Percentiles rank a stretch among this genome's conserved stretches.
Evolutionary conservation across 2,113 vertebrate genomes (phyloP).

Genomic region (Aythya baeri): DNA sequence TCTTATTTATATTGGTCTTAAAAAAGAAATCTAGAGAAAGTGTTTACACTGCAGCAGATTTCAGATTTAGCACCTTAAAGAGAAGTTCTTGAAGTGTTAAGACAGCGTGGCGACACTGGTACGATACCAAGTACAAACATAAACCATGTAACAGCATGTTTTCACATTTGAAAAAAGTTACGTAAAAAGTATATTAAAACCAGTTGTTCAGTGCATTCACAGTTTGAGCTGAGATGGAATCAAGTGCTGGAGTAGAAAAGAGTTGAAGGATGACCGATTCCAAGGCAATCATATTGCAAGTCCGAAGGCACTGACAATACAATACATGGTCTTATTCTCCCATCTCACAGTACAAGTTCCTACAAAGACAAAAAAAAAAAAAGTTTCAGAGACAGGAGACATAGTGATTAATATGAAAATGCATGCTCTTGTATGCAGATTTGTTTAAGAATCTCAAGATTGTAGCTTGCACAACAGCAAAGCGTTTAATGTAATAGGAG

Average conservation of each 20-base stretch:
- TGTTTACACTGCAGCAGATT: slow-evolving; percentile 62
- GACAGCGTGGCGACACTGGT: slow-evolving; percentile 40
- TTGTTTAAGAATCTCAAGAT: background rate
- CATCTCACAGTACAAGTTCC: slow-evolving; percentile 92
- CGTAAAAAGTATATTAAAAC: slow-evolving; percentile 33
- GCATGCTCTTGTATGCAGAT: background rate
- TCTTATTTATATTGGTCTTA: slow-evolving; percentile 53
- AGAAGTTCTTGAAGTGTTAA: slow-evolving; percentile 65
- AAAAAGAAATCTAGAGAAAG: slow-evolving; percentile 55
- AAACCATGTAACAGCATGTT: background rate
- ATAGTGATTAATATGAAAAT: background rate
- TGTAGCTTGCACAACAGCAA: background rate
- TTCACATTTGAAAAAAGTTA: slow-evolving; percentile 20
- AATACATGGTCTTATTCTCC: slow-evolving; percentile 96
- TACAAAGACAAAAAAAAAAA: slow-evolving; percentile 47
- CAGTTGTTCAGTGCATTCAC: slow-evolving; percentile 32
- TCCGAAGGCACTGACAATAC: slow-evolving; percentile 91
- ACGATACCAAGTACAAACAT: background rate
- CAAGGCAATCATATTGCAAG: slow-evolving; percentile 82
- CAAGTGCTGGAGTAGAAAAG: slow-evolving; percentile 1
- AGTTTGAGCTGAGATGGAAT: slow-evolving; percentile 25
- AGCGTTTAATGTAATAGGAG: background rate
- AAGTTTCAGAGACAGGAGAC: background rate
- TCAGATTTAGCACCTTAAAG: slow-evolving; percentile 76
- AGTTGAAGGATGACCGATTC: background rate